These are phyloP conservation scores for Microtus oregoni DNA, from an alignment of 2,113 vertebrate genomes.

Conservation along the genomic window DNA sequence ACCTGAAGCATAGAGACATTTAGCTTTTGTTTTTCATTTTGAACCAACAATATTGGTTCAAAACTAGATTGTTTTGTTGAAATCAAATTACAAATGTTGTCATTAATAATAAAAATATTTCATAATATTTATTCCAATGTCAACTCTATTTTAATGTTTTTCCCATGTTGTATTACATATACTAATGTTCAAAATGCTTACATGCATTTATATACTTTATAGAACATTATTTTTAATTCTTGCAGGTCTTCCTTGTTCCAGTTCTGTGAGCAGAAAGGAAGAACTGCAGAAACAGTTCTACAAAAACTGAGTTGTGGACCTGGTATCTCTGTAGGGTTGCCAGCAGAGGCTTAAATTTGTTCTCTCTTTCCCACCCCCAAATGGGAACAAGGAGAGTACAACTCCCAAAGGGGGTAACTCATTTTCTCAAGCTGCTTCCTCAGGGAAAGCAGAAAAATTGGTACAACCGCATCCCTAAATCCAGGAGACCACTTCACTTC, in stretches of 20 bases:
- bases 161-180: neutral
- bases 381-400: no score
- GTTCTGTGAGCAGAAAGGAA: neutral
- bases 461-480: neutral
- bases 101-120: neutral
- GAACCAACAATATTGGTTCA: neutral
- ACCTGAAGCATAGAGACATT: neutral
- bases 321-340: neutral
- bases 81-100: conserved; percentile 4
- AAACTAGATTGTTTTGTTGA: conserved; percentile 21
- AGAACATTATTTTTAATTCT: neutral
- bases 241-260: neutral
- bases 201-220: neutral
- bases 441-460: neutral
- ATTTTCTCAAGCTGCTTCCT: neutral
- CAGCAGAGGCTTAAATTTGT: neutral
- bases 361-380: neutral
- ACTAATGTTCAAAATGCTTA: neutral
- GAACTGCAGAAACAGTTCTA: neutral
- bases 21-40: neutral
- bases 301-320: neutral
- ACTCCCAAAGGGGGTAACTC: neutral
- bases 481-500: neutral
- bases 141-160: neutral
- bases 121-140: neutral